Evolutionary conservation across 1,140 invertebrate species (phyloP), one percentile per base, ranked within the genome.

Genomic region (Brachionus rubens): DNA sequence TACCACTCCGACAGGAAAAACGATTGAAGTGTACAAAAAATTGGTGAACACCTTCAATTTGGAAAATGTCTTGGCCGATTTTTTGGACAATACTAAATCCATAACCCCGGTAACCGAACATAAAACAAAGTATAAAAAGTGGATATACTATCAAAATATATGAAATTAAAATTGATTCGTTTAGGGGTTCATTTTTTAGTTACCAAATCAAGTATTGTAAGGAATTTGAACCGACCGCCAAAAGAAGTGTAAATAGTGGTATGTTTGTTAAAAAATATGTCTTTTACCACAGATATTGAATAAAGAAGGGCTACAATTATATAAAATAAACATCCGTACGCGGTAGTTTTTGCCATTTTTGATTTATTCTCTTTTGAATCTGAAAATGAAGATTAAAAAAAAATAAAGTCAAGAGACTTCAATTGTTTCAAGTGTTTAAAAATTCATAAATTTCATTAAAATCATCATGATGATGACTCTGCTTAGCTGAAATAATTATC

Each of bases 21-120:
- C 90, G 68, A 92, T 82, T 4, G 88, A 83, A 75, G 90, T 87
- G 79, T 91, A 88, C 2, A 91, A 79, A 75, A 84, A 87, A 84
- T 94, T 91, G 81, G 91, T 90, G 19, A 91, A 80, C 79, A 87
- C 88, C 50, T 90, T 87, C 33, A 92, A 87, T 1, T 88, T 54
- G 10, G 78, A 67, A 12, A 77, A 77, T 16, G 50, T 76, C 10
- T 77, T 21, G 7, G 52, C 59, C 16, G 28, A 50, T 40, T 33
- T 50, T 33, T 50, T 54, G 3, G 36, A 72, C 46, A 50, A 40
- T n/a, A 26, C 9, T 12, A 70, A 36, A 33, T 33, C 43, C 4
- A 30, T 16, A 6, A 59, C 19, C n/a, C n/a, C 14, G 12, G 26
- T 16, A 26, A 67, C 9, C 5, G 21, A 28, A 46, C 40, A 33